phyloP scores from a whole-genome alignment of 1,140 invertebrate species.

The Potamilus streckersoni region DNA sequence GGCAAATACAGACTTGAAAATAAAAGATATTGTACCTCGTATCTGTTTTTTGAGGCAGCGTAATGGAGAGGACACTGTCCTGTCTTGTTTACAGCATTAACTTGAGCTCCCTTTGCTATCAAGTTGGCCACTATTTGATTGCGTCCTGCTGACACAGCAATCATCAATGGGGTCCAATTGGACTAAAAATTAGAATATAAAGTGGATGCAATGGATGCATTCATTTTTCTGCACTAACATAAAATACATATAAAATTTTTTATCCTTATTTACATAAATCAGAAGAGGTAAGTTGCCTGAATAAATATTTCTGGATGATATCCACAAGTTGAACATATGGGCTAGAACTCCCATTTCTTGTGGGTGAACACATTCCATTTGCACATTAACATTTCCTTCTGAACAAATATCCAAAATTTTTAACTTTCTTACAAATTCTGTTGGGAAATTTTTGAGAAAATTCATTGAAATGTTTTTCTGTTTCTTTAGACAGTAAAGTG shows the following conservation, averaged over 20 bases:
- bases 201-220: not conserved
- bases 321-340: too few species aligned
- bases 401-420: too few species aligned
- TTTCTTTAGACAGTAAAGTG: too few species aligned
- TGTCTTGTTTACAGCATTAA: constrained; percentile 78
- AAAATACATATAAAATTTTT: not conserved
- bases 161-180: constrained; percentile 83
- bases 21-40: constrained; percentile 45
- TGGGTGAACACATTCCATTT: too few species aligned
- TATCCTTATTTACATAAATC: too few species aligned
- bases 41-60: constrained; percentile 63
- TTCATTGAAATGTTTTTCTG: too few species aligned
- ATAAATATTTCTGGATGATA: too few species aligned
- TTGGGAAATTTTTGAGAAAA: too few species aligned
- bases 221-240: not conserved
- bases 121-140: constrained; percentile 77
- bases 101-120: constrained; percentile 77
- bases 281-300: too few species aligned
- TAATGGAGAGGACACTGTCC: constrained; percentile 64
- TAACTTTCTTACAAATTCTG: too few species aligned
- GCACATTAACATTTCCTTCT: too few species aligned
- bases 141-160: constrained; percentile 84
- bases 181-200: constrained; percentile 68
- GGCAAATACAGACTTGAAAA: not conserved
- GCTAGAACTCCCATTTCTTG: too few species aligned